A percentile compares a stretch with the other conserved stretches of the same genome.
These are phyloP conservation scores for Seriola quinqueradiata DNA, from an alignment of 2,113 vertebrate species.

Conservation along the genomic window DNA sequence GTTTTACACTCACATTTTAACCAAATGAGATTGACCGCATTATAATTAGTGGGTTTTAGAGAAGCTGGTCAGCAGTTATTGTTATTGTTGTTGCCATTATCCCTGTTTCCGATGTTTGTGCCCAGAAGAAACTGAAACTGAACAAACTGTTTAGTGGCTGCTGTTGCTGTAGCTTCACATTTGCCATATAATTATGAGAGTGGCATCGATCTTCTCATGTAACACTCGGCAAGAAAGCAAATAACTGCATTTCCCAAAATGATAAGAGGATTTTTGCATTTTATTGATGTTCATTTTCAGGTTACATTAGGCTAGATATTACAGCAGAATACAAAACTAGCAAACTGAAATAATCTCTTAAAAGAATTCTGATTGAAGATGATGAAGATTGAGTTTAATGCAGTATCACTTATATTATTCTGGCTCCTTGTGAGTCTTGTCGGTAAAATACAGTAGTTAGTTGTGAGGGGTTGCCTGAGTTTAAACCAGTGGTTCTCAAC, in stretches of 20 bases:
- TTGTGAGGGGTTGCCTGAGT: conserved; percentile 4
- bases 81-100: too few relatives aligned
- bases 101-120: not conserved
- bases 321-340: conserved; percentile 46
- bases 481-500: conserved; percentile 59
- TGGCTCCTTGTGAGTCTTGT: conserved; percentile 27
- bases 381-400: not conserved
- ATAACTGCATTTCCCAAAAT: not conserved
- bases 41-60: too few relatives aligned
- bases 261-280: conserved; percentile 23
- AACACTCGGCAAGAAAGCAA: not conserved
- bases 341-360: conserved; percentile 43
- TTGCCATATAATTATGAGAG: not conserved
- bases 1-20: too few relatives aligned
- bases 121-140: not conserved
- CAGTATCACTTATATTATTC: conserved; percentile 6
- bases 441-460: conserved; percentile 26
- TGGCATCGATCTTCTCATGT: not conserved
- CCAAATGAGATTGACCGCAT: too few relatives aligned
- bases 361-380: not conserved
- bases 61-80: not conserved
- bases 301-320: conserved; percentile 55
- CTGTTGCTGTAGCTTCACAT: not conserved
- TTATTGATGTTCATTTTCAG: conserved; percentile 60
- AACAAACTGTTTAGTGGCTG: not conserved